phyloP scores from a whole-genome alignment of 2,113 vertebrate species.

The Hippocampus mohnikei region DNA sequence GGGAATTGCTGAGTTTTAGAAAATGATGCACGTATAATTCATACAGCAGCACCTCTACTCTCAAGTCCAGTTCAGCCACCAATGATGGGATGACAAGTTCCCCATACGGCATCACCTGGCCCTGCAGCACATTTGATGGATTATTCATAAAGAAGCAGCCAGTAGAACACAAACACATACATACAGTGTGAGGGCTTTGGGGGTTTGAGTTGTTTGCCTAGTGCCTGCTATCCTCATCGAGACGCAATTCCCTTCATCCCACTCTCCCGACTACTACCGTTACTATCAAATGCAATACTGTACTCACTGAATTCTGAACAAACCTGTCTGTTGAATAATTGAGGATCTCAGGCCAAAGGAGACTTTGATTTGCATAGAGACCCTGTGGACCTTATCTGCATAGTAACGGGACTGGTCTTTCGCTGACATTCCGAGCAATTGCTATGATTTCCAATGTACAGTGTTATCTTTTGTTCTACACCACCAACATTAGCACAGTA shows the following conservation, averaged over 20 bases:
- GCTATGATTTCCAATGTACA: slow-evolving; percentile 24
- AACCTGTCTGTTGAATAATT: slow-evolving; percentile 76
- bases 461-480: slow-evolving; percentile 14
- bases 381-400: slow-evolving; percentile 72
- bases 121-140: slow-evolving; percentile 67
- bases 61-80: slow-evolving; percentile 44
- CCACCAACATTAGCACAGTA: background rate
- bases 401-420: slow-evolving; percentile 42
- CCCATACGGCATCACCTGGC: slow-evolving; percentile 65
- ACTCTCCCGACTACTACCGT: slow-evolving; percentile 40
- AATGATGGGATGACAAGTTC: slow-evolving; percentile 62
- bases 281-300: slow-evolving; percentile 64
- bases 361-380: slow-evolving; percentile 68
- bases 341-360: slow-evolving; percentile 60
- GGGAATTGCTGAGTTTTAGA: slow-evolving; percentile 14
- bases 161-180: slow-evolving; percentile 57
- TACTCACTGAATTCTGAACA: slow-evolving; percentile 74
- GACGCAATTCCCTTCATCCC: slow-evolving; percentile 42
- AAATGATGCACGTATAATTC: slow-evolving; percentile 12
- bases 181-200: slow-evolving; percentile 35
- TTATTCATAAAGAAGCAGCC: slow-evolving; percentile 66
- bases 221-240: slow-evolving; percentile 20
- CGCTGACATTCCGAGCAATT: slow-evolving; percentile 15
- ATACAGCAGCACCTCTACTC: slow-evolving; percentile 11
- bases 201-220: slow-evolving; percentile 5